Evolutionary conservation across 1,140 invertebrate species (phyloP).

Genomic region (Nasonia giraulti): DNA sequence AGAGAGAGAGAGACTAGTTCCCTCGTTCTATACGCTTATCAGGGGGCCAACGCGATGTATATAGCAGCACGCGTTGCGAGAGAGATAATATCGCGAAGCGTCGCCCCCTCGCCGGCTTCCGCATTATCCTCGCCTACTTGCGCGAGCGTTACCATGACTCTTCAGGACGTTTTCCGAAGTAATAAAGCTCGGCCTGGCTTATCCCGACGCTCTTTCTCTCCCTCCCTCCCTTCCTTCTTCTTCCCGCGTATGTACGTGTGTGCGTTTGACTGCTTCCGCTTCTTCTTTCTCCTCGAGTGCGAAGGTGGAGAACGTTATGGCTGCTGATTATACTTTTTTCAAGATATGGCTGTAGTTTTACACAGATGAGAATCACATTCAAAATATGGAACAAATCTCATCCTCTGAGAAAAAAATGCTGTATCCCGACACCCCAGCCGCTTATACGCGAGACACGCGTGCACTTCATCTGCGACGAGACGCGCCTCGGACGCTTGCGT

Average conservation of each 20-base stretch:
- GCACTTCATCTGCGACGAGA: constrained; percentile 13
- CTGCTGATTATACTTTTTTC: not conserved
- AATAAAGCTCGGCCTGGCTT: constrained; percentile 47
- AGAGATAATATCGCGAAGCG: constrained; percentile 53
- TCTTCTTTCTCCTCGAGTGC: not conserved
- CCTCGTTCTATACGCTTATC: constrained; percentile 40
- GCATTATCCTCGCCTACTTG: constrained; percentile 17
- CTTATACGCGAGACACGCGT: too few species aligned
- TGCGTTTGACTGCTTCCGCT: not conserved
- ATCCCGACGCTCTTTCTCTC: constrained; percentile 23
- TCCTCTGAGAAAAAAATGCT: not conserved
- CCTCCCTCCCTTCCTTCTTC: constrained; percentile 43
- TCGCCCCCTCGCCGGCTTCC: constrained; percentile 42
- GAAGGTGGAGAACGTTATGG: not conserved
- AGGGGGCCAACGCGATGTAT: constrained; percentile 8
- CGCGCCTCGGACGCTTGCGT: not conserved
- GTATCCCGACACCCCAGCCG: not conserved
- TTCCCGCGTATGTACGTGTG: not conserved
- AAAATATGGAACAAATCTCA: too few species aligned
- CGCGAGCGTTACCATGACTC: constrained; percentile 46
- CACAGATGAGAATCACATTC: too few species aligned
- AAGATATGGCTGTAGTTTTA: not conserved
- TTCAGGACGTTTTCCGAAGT: constrained; percentile 43
- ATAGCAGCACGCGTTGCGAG: not conserved
- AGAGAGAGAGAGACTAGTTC: not conserved